These are phyloP conservation scores for Eumerus sabulonum DNA, from an alignment of 2,888 invertebrate genomes.

Conservation along the genomic window DNA sequence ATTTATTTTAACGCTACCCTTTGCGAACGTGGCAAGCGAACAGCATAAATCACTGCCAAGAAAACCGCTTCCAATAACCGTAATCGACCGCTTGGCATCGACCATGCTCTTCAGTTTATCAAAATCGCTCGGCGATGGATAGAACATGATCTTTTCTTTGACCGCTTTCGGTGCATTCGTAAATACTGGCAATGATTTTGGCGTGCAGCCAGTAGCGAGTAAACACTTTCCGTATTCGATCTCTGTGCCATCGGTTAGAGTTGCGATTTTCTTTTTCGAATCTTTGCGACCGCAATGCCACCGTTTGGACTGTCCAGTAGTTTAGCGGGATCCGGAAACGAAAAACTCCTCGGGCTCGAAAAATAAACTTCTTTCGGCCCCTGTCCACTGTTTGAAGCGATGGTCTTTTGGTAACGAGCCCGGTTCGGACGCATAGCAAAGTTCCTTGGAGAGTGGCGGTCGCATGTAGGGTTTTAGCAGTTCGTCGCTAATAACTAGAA, in stretches of 20 bases:
- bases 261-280: conserved; percentile 82
- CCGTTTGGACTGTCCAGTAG: conserved; percentile 84
- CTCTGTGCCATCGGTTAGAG: conserved; percentile 84
- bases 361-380: conserved; percentile 89
- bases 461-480: conserved; percentile 94
- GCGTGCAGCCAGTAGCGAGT: conserved; percentile 90
- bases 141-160: conserved; percentile 84
- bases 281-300: conserved; percentile 92
- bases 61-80: conserved; percentile 95
- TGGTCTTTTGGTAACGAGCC: conserved; percentile 81
- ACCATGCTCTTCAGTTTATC: conserved; percentile 82
- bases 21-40: conserved; percentile 86
- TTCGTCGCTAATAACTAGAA: conserved; percentile 92
- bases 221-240: conserved; percentile 92
- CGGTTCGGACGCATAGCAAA: conserved; percentile 87
- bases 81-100: conserved; percentile 83
- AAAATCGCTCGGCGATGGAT: conserved; percentile 86
- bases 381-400: conserved; percentile 95
- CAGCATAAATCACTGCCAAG: conserved; percentile 95
- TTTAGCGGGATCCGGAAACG: conserved; percentile 81
- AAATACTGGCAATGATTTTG: conserved; percentile 85
- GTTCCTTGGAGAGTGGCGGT: conserved; percentile 96
- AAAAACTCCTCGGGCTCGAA: conserved; percentile 94
- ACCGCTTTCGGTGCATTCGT: conserved; percentile 83
- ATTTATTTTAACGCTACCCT: conserved; percentile 81